Conservation (phyloP, 2,888 invertebrate genomes). For the Bembecia ichneumoniformis region DNA sequence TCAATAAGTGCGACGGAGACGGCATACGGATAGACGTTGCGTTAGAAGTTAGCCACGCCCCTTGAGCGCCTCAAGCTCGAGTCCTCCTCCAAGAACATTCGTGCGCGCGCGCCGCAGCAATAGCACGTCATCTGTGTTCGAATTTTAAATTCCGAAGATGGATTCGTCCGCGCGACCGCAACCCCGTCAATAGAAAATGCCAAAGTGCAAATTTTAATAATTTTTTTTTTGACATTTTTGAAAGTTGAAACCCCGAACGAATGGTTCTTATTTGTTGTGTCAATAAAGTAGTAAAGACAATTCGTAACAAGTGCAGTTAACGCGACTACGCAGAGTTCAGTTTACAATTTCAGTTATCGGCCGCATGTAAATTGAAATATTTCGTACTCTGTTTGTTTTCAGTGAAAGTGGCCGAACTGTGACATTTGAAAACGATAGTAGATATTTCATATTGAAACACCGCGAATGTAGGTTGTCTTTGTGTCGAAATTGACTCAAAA, state of each 20-base stretch:
- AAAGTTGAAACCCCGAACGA: constrained; percentile 4
- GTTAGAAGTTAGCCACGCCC: constrained; percentile 66
- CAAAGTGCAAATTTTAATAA: not conserved
- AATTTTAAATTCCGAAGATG: constrained; percentile 35
- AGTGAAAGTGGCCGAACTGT: constrained; percentile 59
- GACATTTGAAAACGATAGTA: constrained; percentile 59
- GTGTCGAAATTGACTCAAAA: constrained; percentile 34
- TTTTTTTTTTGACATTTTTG: constrained; percentile 7
- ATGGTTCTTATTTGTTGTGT: constrained; percentile 8
- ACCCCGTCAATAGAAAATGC: constrained; percentile 11
- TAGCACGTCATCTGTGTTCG: constrained; percentile 35
- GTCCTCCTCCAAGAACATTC: constrained; percentile 65
- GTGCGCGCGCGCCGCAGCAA: constrained; percentile 64
- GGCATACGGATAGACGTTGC: constrained; percentile 54
- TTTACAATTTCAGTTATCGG: constrained; percentile 55
- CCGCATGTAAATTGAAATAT: constrained; percentile 34
- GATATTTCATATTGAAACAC: constrained; percentile 34
- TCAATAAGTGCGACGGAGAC: constrained; percentile 27
- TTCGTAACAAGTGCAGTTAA: constrained; percentile 28
- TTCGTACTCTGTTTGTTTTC: constrained; percentile 39
- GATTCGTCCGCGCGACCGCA: constrained; percentile 42
- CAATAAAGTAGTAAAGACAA: constrained; percentile 12
- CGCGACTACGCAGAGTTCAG: constrained; percentile 31
- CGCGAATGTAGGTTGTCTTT: constrained; percentile 17
- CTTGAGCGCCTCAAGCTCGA: constrained; percentile 41